Evolutionary conservation across 2,888 invertebrate genomes (phyloP).

Genomic region (Agrochola circellaris): DNA sequence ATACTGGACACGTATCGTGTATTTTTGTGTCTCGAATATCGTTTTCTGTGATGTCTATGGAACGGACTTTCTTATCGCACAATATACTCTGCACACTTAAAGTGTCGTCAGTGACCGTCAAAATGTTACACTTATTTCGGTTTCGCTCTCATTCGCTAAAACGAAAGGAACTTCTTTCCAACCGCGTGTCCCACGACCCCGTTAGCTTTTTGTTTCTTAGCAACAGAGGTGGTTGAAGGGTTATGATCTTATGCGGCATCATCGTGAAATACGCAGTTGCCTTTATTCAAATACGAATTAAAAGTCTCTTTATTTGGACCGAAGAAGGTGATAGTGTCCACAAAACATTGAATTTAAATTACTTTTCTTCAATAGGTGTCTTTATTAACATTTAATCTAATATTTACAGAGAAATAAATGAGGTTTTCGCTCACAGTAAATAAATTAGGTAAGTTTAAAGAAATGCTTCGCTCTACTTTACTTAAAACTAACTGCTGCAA

Average conservation of each 20-base stretch:
- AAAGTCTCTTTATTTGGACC: background rate
- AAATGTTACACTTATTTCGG: too few species aligned
- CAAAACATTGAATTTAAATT: background rate
- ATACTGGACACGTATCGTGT: background rate
- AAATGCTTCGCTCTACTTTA: background rate
- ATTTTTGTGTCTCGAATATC: conserved; percentile 8
- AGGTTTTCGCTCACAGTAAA: background rate
- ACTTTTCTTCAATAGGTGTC: background rate
- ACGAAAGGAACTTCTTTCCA: background rate
- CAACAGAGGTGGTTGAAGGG: background rate
- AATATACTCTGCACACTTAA: background rate
- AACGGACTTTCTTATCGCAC: background rate
- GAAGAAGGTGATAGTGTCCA: background rate
- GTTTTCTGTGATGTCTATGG: background rate
- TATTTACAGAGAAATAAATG: background rate
- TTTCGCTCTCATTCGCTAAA: background rate
- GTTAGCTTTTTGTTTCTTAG: background rate
- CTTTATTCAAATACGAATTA: background rate
- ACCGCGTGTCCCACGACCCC: background rate
- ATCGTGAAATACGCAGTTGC: background rate
- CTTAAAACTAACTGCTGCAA: background rate
- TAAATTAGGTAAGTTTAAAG: background rate
- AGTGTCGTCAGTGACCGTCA: too few species aligned
- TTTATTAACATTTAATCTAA: background rate
- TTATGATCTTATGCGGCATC: too few species aligned